Base-by-base conservation (phyloP, 2,888 invertebrate genomes). In the Tiphia femorata region DNA sequence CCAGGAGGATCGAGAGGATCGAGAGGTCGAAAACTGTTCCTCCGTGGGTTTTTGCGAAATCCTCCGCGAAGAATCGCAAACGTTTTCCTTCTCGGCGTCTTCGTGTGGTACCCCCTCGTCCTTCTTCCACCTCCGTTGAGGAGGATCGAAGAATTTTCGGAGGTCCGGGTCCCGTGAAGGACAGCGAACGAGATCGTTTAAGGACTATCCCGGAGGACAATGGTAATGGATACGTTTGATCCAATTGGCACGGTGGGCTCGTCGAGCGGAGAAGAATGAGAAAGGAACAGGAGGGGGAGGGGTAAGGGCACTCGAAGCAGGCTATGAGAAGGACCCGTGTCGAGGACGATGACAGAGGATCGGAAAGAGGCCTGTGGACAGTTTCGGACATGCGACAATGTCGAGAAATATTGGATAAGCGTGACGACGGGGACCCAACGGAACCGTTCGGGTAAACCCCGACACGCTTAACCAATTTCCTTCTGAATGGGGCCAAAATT, bases 161-260 rank as follows among this genome's bases (percentile, higher is more conserved):
- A n/a, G n/a, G n/a, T n/a, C n/a, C n/a, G n/a, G n/a, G n/a, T n/a
- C n/a, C n/a, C n/a, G n/a, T n/a, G n/a, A n/a, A n/a, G n/a, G n/a
- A n/a, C n/a, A n/a, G n/a, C n/a, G n/a, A n/a, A n/a, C n/a, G n/a
- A n/a, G n/a, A n/a, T n/a, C n/a, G n/a, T n/a, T n/a, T n/a, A n/a
- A n/a, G n/a, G n/a, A n/a, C n/a, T n/a, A n/a, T n/a, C n/a, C n/a
- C n/a, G 58, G 49, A 50, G 49, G 59, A 79, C 80, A 77, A 81
- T 77, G 64, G 81, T 83, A 83, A 82, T 81, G 70, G 80, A 83
- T 82, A 82, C 75, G 64, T 82, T 79, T 82, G 82, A 83, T 83
- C 81, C 82, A 83, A 83, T 83, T 82, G 80, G 71, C 71, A 49
- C 55, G 62, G 64, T 61, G 62, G 58, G 29, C 49, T 50, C 58